Evolutionary conservation across 2,113 vertebrate genomes (phyloP).

Genomic region (Mustela nigripes): DNA sequence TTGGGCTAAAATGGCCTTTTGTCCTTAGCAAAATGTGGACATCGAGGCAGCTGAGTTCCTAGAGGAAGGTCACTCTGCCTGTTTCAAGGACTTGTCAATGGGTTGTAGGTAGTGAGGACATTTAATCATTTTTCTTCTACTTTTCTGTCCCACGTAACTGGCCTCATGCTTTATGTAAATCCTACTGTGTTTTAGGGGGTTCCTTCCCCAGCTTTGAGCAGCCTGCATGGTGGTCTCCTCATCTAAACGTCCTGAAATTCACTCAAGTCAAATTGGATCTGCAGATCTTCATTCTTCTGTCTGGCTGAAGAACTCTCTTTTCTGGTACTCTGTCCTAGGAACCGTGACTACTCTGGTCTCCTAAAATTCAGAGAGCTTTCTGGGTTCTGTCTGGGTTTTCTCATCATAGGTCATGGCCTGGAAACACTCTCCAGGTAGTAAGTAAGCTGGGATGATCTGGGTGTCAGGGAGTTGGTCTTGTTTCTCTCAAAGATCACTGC

Average conservation of each 20-base stretch:
- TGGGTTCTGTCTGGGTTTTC: neutral
- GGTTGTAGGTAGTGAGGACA: neutral
- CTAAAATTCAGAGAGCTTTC: neutral
- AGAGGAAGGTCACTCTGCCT: neutral
- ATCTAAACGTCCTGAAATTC: neutral
- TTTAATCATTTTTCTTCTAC: neutral
- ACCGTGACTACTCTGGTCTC: neutral
- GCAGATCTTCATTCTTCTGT: neutral
- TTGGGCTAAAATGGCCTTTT: neutral
- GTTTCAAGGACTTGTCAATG: neutral
- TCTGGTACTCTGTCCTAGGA: neutral
- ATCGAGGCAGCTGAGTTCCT: neutral
- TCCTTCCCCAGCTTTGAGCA: neutral
- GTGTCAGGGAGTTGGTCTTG: no score
- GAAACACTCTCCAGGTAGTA: neutral
- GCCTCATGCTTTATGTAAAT: neutral
- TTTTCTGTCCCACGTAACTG: neutral
- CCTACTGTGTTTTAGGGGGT: neutral
- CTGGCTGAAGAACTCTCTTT: neutral
- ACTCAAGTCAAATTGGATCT: neutral
- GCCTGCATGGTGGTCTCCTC: no score
- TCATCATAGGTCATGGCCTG: no score
- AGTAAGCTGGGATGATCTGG: accelerated
- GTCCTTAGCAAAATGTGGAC: neutral
- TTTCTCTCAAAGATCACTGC: neutral